Conservation (phyloP, 2,888 invertebrate species). For the Acronicta psi region DNA sequence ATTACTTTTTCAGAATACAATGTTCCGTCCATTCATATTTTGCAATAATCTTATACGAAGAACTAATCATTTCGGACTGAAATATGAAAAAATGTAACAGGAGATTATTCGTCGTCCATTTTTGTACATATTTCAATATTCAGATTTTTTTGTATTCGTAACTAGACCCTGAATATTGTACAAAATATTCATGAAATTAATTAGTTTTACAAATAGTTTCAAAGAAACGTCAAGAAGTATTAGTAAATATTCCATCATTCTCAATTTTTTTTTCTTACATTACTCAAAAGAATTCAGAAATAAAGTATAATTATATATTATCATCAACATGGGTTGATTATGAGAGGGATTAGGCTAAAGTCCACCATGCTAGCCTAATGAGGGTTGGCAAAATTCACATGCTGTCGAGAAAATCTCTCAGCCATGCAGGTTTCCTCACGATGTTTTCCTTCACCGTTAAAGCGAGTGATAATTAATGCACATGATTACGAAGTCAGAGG, state of each 20-base stretch:
- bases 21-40: slow-evolving; percentile 6
- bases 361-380: too few species aligned
- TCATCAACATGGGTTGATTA: too few species aligned
- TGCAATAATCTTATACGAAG: slow-evolving; percentile 13
- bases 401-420: too few species aligned
- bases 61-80: slow-evolving; percentile 22
- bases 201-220: slow-evolving; percentile 17
- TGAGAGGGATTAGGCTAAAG: too few species aligned
- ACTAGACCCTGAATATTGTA: slow-evolving; percentile 12
- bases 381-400: too few species aligned
- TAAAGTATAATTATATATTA: too few species aligned
- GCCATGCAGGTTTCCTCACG: too few species aligned
- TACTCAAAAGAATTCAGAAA: too few species aligned
- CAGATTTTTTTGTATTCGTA: slow-evolving; percentile 7
- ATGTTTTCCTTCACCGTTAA: too few species aligned
- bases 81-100: slow-evolving; percentile 21
- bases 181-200: slow-evolving; percentile 25
- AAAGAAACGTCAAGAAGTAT: neutral
- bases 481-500: too few species aligned
- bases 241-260: neutral
- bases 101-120: slow-evolving; percentile 16
- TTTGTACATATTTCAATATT: slow-evolving; percentile 19
- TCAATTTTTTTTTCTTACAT: too few species aligned
- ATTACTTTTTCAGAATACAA: slow-evolving; percentile 18
- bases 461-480: too few species aligned